These are phyloP conservation scores for Vidua macroura DNA, from an alignment of 2,113 vertebrate genomes.

Conservation along the genomic window DNA sequence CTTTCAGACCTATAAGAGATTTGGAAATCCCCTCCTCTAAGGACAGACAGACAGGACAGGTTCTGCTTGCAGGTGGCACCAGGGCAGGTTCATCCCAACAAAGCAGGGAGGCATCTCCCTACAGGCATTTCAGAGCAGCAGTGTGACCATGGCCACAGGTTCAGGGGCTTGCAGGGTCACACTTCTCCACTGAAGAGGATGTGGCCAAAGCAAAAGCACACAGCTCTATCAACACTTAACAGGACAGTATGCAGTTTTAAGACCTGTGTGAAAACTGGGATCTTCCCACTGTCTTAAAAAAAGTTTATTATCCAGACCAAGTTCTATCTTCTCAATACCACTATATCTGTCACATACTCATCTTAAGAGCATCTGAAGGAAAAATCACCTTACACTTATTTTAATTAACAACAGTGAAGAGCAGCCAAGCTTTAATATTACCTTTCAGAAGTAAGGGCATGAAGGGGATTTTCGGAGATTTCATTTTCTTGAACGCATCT, in stretches of 20 bases:
- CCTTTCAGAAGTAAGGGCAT: conserved; percentile 97
- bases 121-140: neutral
- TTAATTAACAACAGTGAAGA: neutral
- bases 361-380: neutral
- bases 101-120: neutral
- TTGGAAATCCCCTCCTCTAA: neutral
- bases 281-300: neutral
- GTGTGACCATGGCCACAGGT: fast-evolving
- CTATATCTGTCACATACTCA: neutral
- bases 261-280: neutral
- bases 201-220: neutral
- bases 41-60: neutral
- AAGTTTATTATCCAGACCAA: neutral
- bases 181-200: neutral
- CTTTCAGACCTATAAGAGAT: neutral
- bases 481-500: conserved; percentile 98
- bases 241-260: neutral
- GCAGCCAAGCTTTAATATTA: conserved; percentile 49
- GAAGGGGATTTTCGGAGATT: conserved; percentile 96
- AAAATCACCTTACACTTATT: neutral
- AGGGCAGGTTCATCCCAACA: neutral
- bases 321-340: neutral
- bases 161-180: neutral
- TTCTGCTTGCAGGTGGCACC: neutral
- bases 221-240: neutral